These are phyloP conservation scores for Galago senegalensis DNA, from an alignment of 2,797 vertebrate species.

Conservation along the genomic window DNA sequence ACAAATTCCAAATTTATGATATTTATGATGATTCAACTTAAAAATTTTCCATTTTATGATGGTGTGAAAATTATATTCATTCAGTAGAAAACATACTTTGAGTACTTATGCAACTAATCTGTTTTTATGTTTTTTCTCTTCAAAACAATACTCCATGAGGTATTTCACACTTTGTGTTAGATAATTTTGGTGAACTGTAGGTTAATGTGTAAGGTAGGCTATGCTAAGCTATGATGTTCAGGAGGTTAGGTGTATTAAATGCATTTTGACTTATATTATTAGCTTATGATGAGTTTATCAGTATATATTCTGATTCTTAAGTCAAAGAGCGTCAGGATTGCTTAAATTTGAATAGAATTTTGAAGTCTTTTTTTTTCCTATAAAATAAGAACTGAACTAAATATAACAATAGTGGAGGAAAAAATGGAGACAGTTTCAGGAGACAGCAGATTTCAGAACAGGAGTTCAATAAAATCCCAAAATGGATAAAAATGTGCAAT, in stretches of 20 bases:
- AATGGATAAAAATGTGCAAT: neutral
- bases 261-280: neutral
- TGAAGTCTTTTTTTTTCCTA: neutral
- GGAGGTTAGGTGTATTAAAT: neutral
- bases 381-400: conserved; percentile 48
- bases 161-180: neutral
- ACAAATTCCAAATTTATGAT: too few species aligned
- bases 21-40: neutral
- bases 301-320: neutral
- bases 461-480: neutral
- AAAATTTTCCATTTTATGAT: neutral
- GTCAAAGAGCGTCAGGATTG: neutral
- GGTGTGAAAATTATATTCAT: neutral
- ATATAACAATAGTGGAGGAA: neutral
- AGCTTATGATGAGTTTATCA: neutral
- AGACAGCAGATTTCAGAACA: neutral
- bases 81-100: neutral
- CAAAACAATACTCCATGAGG: neutral
- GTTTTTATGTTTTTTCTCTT: neutral
- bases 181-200: neutral
- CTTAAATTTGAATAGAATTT: neutral
- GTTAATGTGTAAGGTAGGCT: neutral
- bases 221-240: neutral
- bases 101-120: neutral
- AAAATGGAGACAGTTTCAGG: neutral